Base-by-base conservation (phyloP, 2,888 invertebrate genomes). In the Anagyrus pseudococci region DNA sequence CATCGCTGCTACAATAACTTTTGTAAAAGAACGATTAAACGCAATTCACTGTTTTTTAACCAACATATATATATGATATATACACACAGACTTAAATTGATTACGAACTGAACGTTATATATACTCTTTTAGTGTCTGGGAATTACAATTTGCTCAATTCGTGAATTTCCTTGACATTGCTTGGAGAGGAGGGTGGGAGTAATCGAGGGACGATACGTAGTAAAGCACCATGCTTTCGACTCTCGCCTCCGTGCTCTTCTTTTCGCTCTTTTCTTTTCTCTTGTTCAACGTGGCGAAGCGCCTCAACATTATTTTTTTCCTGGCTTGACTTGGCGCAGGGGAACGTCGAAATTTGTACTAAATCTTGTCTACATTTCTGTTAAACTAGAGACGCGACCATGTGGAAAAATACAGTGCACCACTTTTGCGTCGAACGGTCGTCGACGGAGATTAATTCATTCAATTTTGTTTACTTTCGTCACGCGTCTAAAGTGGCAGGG, bases 341-440 rank as follows among this genome's bases (percentile, higher is more conserved):
- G 43, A 57, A 37, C 40, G 33, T 54, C 25, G 17, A 64, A 63
- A 63, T 60, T 64, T 60, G 58, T 63, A 63, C 55, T 64, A 58
- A 52, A 58, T 55, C 41, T 64, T 56, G 46, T 52, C 48, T 67
- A 61, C 61, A 58, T 53, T 17, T 33, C 15, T 56, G 43, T 26
- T 64, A 56, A 55, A 48, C 48, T 52, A 58, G 40, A 62, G 58
- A 62, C 48, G 56, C 55, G 57, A 64, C 46, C 59, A 55, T 26
- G 47, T 67, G 49, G 53, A 67, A 64, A 65, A 67, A 62, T 62
- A 67, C 56, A 62, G 54, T 60, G 53, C 59, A 53, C 44, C 58
- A 64, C 37, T 50, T 26, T 40, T 49, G 50, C 54, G 46, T 19
- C 50, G 44, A 66, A 17, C 37, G 10, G 58, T 48, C 19, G 46